Evolutionary conservation across 2,888 invertebrate species (phyloP).

Genomic region (Acanthococcus lagerstroemiae): DNA sequence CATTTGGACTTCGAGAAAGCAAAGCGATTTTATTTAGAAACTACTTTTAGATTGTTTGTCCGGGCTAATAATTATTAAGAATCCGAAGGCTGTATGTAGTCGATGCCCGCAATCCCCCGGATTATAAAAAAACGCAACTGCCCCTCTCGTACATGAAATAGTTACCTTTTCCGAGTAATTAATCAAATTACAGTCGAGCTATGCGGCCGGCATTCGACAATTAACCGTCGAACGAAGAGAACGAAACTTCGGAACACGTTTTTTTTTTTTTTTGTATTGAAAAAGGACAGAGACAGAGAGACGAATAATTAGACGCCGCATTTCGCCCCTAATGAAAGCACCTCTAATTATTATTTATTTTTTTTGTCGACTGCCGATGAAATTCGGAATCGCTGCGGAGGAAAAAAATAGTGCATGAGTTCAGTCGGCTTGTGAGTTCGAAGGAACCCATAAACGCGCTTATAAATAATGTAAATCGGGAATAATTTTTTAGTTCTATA

Average conservation of each 20-base stretch:
- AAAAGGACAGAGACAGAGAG: neutral
- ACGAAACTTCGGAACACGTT: neutral
- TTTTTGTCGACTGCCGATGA: neutral
- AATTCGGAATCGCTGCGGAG: neutral
- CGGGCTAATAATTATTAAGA: constrained; percentile 24
- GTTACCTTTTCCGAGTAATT: constrained; percentile 18
- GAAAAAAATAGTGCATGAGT: neutral
- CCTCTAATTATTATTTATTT: neutral
- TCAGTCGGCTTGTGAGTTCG: neutral
- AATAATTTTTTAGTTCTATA: neutral
- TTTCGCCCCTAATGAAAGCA: neutral
- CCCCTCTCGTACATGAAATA: no score
- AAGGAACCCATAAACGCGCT: neutral
- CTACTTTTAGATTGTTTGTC: constrained; percentile 24
- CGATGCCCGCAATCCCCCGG: constrained; percentile 6
- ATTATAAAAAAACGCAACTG: neutral
- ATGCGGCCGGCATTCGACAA: constrained; percentile 23
- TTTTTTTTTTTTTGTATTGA: neutral
- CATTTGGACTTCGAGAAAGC: neutral
- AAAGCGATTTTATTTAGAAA: constrained; percentile 21
- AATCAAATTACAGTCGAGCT: constrained; percentile 27
- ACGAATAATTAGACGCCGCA: neutral
- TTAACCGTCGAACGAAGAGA: constrained; percentile 8
- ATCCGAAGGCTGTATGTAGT: constrained; percentile 20
- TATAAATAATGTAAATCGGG: neutral